Base-by-base conservation (phyloP, 1,140 invertebrate genomes). In the Pectinophora gossypiella region DNA sequence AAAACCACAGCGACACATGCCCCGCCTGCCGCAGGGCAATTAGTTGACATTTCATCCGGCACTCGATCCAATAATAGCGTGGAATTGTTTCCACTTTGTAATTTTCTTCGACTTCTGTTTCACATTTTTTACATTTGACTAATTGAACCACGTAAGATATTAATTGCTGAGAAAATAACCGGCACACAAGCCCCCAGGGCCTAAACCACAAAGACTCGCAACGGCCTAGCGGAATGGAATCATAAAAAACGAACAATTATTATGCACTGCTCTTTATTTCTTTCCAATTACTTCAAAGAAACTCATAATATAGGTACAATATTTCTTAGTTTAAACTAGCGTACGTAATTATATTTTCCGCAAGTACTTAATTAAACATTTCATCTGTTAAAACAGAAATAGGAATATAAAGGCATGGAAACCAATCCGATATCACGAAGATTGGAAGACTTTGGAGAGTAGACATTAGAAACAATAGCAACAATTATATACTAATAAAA, bases 401-500 rank as follows among this genome's bases (percentile, higher is more conserved):
- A 32, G 27, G n/a, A 32, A 32, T 32, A 32, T 9, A 32, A 32
- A 32, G 27, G 27, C n/a, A 9, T 32, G 2, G 9, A n/a, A n/a
- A 32, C 9, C 27, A 9, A 32, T 9, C 27, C 27, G n/a, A 32
- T 32, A 32, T 32, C 9, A n/a, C 27, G 27, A 32, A 32, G 27
- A 32, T 32, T 32, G 27, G 27, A 32, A 32, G n/a, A 3, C 9
- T 53, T 47, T 47, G 19, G 20, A 40, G 35, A 54, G 45, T 47
- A 65, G 54, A 66, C 61, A 59, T 57, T 65, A 61, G 61, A 59
- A 80, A 82, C 72, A 82, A 84, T 75, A 77, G 74, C 63, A 69
- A 79, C 72, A 83, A 81, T 86, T 81, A 81, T 65, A 72, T 74
- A n/a, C n/a, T n/a, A 73, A 84, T 78, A 77, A 82, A 72, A 70